A percentile compares a stretch with the other conserved stretches of the same genome.
These are phyloP conservation scores for Portunus trituberculatus DNA, from an alignment of 1,140 invertebrate species.

Conservation along the genomic window DNA sequence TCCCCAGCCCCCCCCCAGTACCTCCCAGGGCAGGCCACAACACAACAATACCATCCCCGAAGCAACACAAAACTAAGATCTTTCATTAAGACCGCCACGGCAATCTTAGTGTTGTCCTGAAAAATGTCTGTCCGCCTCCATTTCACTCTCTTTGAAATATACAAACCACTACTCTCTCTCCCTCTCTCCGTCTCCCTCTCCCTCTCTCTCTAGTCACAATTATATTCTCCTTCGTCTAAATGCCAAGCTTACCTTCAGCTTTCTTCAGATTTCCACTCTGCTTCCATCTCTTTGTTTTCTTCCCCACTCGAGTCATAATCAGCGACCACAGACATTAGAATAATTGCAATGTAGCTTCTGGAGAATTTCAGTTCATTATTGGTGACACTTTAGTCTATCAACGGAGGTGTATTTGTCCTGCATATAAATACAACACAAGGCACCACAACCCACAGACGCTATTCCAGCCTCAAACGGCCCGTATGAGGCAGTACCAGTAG, in stretches of 20 bases:
- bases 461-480: background rate
- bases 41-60: background rate
- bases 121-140: background rate
- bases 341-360: conserved; percentile 74
- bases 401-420: conserved; percentile 75
- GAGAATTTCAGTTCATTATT: conserved; percentile 75
- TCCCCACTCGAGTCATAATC: conserved; percentile 61
- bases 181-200: background rate
- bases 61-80: conserved; percentile 28
- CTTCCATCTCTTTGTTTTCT: conserved; percentile 64
- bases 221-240: conserved; percentile 72
- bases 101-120: background rate
- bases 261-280: conserved; percentile 58
- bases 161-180: conserved; percentile 7
- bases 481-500: background rate
- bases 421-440: conserved; percentile 72
- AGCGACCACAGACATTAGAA: conserved; percentile 72
- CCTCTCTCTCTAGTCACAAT: conserved; percentile 50
- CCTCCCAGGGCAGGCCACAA: background rate
- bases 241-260: conserved; percentile 69
- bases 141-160: background rate
- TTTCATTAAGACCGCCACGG: conserved; percentile 6
- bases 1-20: background rate
- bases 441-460: conserved; percentile 45
- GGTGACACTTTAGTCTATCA: conserved; percentile 76